These are phyloP conservation scores for Trematocara zebra DNA, from an alignment of 2,113 vertebrate genomes.

Conservation along the genomic window DNA sequence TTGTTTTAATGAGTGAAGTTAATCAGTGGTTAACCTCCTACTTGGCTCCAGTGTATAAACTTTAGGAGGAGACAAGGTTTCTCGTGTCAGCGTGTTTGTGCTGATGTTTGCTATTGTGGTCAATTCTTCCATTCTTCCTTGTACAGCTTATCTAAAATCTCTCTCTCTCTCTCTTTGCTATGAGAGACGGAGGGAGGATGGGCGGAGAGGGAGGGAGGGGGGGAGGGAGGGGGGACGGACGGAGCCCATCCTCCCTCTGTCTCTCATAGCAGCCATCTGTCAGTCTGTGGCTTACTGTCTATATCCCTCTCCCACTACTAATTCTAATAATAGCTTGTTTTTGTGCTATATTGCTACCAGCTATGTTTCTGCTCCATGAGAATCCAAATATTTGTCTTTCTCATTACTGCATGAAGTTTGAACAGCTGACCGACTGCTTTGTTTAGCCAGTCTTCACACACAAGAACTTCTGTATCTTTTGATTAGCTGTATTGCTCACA, in stretches of 20 bases:
- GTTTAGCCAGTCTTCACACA: background rate
- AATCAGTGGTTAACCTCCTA: background rate
- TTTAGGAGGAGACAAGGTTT: background rate
- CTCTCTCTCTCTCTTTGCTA: no score
- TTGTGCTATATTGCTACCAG: background rate
- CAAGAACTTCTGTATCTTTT: background rate
- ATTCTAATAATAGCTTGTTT: constrained; percentile 7
- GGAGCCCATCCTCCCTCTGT: background rate
- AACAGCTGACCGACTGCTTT: background rate
- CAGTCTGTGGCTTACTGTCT: background rate
- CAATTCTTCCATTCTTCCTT: background rate
- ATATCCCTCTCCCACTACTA: background rate
- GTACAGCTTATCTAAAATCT: background rate
- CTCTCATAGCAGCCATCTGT: background rate
- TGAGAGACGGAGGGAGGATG: no score
- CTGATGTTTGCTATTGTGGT: background rate
- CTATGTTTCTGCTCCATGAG: background rate
- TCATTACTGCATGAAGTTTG: background rate
- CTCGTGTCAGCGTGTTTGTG: background rate
- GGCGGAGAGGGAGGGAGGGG: no score
- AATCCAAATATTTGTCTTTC: background rate
- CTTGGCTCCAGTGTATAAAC: background rate
- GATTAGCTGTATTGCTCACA: background rate
- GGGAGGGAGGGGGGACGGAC: no score
- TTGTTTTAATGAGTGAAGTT: background rate